A percentile compares a stretch with the other conserved stretches of the same genome.
These are phyloP conservation scores for Emydocephalus ijimae DNA, from an alignment of 2,113 vertebrate genomes.

Conservation along the genomic window DNA sequence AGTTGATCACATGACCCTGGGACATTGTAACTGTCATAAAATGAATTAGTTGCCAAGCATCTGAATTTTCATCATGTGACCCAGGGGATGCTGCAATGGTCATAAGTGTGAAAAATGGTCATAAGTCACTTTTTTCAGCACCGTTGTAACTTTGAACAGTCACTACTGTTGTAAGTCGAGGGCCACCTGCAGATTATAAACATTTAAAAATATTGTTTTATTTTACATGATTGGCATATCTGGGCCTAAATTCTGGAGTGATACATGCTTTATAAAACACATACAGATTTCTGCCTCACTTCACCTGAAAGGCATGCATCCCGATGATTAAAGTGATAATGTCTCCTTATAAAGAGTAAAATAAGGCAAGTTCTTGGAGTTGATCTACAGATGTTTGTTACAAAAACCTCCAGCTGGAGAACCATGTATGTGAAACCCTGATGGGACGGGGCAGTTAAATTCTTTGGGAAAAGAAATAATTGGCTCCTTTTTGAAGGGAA, in stretches of 20 bases:
- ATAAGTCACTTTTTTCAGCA: background rate
- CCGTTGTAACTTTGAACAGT: background rate
- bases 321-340: background rate
- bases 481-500: background rate
- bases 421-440: conserved; percentile 31
- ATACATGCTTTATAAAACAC: background rate
- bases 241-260: background rate
- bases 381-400: conserved; percentile 33
- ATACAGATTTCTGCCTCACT: background rate
- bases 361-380: background rate
- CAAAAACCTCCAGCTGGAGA: conserved; percentile 44
- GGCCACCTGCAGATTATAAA: background rate
- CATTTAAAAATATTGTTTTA: background rate
- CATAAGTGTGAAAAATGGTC: background rate
- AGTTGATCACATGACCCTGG: background rate
- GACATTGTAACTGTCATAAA: background rate
- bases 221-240: background rate
- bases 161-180: background rate
- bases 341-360: background rate
- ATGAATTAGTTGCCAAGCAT: background rate
- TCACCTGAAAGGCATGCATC: background rate
- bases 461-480: background rate
- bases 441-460: conserved; percentile 35
- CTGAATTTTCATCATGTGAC: background rate
- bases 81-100: background rate